Conservation (phyloP, 1,140 invertebrate genomes). For the Cecropterus lyciades region DNA sequence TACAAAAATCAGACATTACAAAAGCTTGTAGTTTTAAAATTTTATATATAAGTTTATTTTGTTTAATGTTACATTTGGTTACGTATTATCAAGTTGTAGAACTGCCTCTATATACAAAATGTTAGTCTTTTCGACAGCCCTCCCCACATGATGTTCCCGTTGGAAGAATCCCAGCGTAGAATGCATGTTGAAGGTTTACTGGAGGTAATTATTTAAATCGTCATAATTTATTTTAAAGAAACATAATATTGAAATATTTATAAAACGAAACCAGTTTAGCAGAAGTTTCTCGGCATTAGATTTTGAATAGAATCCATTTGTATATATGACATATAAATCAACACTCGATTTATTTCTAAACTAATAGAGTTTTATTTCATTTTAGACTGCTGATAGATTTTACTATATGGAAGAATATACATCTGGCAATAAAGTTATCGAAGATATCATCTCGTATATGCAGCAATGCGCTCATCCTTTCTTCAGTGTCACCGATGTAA, state of each 20-base stretch:
- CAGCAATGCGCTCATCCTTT: constrained; percentile 49
- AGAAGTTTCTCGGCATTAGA: no score
- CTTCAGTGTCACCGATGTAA: constrained; percentile 56
- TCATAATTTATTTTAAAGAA: no score
- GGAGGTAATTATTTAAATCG: constrained; percentile 36
- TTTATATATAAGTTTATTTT: no score
- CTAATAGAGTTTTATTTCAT: neutral
- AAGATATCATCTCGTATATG: constrained; percentile 90
- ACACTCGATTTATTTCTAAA: no score
- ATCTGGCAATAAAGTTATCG: constrained; percentile 45
- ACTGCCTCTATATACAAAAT: neutral
- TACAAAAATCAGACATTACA: no score
- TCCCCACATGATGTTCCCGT: constrained; percentile 47
- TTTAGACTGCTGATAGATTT: constrained; percentile 80
- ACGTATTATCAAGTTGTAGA: neutral
- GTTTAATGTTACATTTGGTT: neutral
- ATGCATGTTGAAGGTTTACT: constrained; percentile 88
- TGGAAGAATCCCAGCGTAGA: neutral
- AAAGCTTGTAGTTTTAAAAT: no score
- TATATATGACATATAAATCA: no score
- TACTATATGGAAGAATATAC: constrained; percentile 49
- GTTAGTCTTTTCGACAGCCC: neutral
- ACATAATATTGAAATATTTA: no score
- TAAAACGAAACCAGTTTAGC: no score
- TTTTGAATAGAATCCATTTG: no score